Conservation (phyloP, 2,888 invertebrate species). For the Polydrusus pterygomalis region DNA sequence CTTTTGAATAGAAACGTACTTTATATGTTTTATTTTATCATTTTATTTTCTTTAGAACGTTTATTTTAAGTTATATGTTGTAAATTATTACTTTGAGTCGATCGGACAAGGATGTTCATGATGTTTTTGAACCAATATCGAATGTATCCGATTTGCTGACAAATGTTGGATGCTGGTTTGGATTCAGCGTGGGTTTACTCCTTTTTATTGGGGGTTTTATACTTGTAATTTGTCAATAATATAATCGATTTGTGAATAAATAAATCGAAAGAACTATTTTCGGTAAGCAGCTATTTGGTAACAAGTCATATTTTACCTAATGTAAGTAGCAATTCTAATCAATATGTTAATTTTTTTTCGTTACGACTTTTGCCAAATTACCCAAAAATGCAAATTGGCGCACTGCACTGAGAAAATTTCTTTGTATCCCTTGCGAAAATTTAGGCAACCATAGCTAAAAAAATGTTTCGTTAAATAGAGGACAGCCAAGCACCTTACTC, state of each 20-base stretch:
- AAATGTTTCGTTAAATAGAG: too few relatives aligned
- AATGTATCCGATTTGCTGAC: not conserved
- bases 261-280: not conserved
- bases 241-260: not conserved
- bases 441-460: too few relatives aligned
- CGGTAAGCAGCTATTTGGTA: not conserved
- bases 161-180: not conserved
- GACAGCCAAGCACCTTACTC: too few relatives aligned
- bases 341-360: too few relatives aligned
- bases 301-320: too few relatives aligned
- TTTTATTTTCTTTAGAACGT: slow-evolving; percentile 54
- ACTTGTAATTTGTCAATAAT: not conserved
- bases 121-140: not conserved
- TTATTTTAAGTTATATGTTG: slow-evolving; percentile 55
- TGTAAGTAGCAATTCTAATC: too few relatives aligned
- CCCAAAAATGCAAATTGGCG: too few relatives aligned
- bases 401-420: too few relatives aligned
- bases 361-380: too few relatives aligned
- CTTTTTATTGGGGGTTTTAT: slow-evolving; percentile 1
- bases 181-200: not conserved
- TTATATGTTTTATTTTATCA: slow-evolving; percentile 33
- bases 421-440: too few relatives aligned
- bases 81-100: slow-evolving; percentile 31
- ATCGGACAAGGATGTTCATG: not conserved
- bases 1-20: slow-evolving; percentile 29